phyloP scores from a whole-genome alignment of 2,888 invertebrate genomes.

The Phasia obesa region DNA sequence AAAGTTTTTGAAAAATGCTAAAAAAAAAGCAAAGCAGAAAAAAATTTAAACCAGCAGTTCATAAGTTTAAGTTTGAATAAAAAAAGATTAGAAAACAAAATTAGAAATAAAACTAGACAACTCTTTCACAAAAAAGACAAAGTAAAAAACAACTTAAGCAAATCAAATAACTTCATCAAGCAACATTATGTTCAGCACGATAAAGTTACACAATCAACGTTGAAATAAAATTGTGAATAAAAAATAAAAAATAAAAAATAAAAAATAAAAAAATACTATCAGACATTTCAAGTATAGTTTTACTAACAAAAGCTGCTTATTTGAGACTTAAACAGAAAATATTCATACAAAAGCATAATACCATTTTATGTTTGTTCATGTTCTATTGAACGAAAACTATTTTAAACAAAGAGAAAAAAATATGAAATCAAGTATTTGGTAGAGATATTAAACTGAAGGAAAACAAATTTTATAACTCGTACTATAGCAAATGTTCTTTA shows the following conservation, averaged over 20 bases:
- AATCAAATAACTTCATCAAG: constrained; percentile 46
- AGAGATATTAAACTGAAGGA: constrained; percentile 4
- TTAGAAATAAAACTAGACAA: constrained; percentile 35
- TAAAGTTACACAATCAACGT: constrained; percentile 53
- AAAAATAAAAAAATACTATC: constrained; percentile 8
- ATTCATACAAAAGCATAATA: not conserved
- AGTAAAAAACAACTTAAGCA: constrained; percentile 1
- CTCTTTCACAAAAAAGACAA: constrained; percentile 34
- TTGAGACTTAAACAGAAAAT: not conserved
- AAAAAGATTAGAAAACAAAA: constrained; percentile 3
- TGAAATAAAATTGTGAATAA: constrained; percentile 8
- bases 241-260: constrained; percentile 2
- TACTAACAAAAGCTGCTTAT: constrained; percentile 8
- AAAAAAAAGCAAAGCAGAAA: constrained; percentile 8
- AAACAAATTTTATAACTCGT: not conserved
- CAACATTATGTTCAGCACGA: constrained; percentile 24
- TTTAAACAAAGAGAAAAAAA: not conserved
- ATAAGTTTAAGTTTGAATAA: constrained; percentile 20
- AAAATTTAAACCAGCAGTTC: constrained; percentile 40
- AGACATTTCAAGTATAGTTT: constrained; percentile 43
- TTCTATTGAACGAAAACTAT: not conserved
- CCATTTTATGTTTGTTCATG: not conserved
- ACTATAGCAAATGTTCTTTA: not conserved
- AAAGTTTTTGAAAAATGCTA: constrained; percentile 25
- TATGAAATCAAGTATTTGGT: constrained; percentile 25